Conservation (phyloP, 1,140 invertebrate genomes). For the Schlechtendalia chinensis region DNA sequence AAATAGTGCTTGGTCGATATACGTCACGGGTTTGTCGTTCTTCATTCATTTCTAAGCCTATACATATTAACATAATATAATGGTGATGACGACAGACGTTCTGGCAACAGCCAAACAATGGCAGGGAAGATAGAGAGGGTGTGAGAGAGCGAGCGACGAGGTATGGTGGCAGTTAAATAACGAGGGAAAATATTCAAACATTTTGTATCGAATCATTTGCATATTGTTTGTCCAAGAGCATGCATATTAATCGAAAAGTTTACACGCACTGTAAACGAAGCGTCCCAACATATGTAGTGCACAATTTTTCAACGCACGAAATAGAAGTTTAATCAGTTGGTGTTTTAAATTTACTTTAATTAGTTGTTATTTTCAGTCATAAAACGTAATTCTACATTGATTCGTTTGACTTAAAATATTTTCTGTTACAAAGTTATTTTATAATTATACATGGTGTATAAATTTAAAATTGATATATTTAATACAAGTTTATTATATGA, state of each 20-base stretch:
- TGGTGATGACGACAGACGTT: not conserved
- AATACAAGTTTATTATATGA: too few relatives aligned
- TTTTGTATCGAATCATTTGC: slow-evolving; percentile 25
- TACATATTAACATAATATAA: slow-evolving; percentile 32
- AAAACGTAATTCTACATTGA: not conserved
- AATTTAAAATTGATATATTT: too few relatives aligned
- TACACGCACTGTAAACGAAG: not conserved
- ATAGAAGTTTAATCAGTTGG: not conserved
- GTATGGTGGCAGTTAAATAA: slow-evolving; percentile 12
- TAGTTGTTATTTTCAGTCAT: not conserved
- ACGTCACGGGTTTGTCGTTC: not conserved
- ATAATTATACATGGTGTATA: too few relatives aligned
- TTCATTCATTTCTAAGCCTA: slow-evolving; percentile 14
- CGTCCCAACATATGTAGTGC: not conserved
- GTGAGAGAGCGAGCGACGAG: not conserved
- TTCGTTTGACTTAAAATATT: not conserved
- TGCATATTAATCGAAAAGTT: slow-evolving; percentile 35
- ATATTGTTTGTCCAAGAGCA: slow-evolving; percentile 28
- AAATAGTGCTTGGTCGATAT: not conserved
- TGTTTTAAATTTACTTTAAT: not conserved
- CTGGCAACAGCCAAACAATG: not conserved
- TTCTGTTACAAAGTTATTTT: not conserved
- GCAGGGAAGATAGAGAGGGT: not conserved
- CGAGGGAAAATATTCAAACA: slow-evolving; percentile 29
- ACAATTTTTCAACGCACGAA: not conserved